phyloP scores from a whole-genome alignment of 2,113 vertebrate species.

The Alectura lathami region DNA sequence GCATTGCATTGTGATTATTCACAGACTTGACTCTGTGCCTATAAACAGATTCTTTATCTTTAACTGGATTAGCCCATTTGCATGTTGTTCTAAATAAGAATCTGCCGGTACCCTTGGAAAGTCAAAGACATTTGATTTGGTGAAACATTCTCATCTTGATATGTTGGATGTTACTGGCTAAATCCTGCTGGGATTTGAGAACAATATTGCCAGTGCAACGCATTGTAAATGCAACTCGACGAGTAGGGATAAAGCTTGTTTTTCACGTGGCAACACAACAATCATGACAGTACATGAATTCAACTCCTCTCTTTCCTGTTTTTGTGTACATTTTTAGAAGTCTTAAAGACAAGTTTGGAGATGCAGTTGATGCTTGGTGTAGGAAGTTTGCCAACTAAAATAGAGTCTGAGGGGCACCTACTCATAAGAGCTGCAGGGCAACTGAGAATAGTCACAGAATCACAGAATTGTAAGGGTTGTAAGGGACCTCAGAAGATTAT shows the following conservation, averaged over 20 bases:
- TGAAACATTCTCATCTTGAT: neutral
- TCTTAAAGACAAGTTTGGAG: neutral
- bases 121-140: neutral
- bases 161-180: neutral
- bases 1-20: neutral
- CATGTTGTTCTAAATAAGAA: neutral
- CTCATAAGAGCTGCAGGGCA: neutral
- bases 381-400: neutral
- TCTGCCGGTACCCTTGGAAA: neutral
- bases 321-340: neutral
- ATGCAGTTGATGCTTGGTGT: neutral
- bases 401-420: neutral
- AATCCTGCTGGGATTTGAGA: neutral
- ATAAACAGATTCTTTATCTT: constrained; percentile 1
- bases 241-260: neutral
- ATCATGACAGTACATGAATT: neutral
- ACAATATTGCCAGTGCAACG: neutral
- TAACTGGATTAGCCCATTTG: neutral
- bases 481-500: neutral
- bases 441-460: neutral
- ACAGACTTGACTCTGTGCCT: neutral
- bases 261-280: neutral
- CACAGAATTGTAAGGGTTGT: neutral
- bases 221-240: neutral
- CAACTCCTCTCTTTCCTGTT: neutral